Conservation (phyloP, 2,797 vertebrate genomes). For the Siniperca scherzeri region DNA sequence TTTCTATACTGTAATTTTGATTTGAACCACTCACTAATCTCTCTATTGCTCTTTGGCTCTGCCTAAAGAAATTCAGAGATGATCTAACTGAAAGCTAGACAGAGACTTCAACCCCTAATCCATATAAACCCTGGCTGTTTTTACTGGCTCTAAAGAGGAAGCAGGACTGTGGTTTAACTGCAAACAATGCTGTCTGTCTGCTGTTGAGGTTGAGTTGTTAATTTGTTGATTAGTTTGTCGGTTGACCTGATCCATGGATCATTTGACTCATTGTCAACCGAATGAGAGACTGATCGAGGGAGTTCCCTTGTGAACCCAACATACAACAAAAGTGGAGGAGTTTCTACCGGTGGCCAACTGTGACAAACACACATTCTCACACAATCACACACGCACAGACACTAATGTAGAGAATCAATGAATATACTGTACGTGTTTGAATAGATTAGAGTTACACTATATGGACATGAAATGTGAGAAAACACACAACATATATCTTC, state of each 20-base stretch:
- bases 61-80: slow-evolving; percentile 9
- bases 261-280: slow-evolving; percentile 37
- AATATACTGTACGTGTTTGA: slow-evolving; percentile 83
- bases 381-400: slow-evolving; percentile 46
- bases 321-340: slow-evolving; percentile 60
- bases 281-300: slow-evolving; percentile 41
- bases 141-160: slow-evolving; percentile 49
- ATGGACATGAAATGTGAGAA: slow-evolving; percentile 76
- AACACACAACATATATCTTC: slow-evolving; percentile 57
- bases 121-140: slow-evolving; percentile 35
- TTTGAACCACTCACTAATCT: slow-evolving; percentile 20
- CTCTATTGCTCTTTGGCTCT: slow-evolving; percentile 24
- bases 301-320: slow-evolving; percentile 53
- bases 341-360: slow-evolving; percentile 84
- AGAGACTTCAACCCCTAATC: neutral
- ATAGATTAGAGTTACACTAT: slow-evolving; percentile 78
- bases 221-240: slow-evolving; percentile 37
- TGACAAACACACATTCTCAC: slow-evolving; percentile 75
- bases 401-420: slow-evolving; percentile 79
- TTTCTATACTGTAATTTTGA: slow-evolving; percentile 18
- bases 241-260: slow-evolving; percentile 34
- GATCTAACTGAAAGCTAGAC: neutral
- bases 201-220: slow-evolving; percentile 49
- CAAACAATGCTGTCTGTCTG: slow-evolving; percentile 49
- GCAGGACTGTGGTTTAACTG: slow-evolving; percentile 52